Percentiles rank a stretch among this genome's conserved stretches.
Evolutionary conservation across 2,888 invertebrate genomes (phyloP).

Genomic region (Drosophila villosipedis): DNA sequence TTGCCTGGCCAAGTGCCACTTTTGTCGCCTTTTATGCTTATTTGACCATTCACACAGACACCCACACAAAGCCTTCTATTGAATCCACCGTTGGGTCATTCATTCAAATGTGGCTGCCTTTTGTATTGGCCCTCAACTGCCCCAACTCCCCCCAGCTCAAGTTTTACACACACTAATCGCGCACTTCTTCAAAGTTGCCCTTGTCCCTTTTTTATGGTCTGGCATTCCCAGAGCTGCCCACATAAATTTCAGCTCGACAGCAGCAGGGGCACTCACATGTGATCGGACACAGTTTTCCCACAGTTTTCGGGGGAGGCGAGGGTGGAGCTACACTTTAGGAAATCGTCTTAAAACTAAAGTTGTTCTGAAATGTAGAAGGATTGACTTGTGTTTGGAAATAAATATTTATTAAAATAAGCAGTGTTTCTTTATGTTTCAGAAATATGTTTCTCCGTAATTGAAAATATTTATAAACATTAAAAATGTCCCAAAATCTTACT

Average conservation of each 20-base stretch:
- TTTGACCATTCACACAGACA: constrained; percentile 67
- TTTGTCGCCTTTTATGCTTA: constrained; percentile 81
- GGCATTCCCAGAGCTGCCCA: constrained; percentile 48
- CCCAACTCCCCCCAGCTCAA: constrained; percentile 11
- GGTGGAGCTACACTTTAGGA: constrained; percentile 4
- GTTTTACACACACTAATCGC: constrained; percentile 51
- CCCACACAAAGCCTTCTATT: constrained; percentile 27
- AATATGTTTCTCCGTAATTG: background rate
- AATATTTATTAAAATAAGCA: background rate
- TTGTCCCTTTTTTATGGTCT: constrained; percentile 69
- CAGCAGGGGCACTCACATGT: constrained; percentile 52
- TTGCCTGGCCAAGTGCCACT: constrained; percentile 70
- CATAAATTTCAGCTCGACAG: constrained; percentile 64
- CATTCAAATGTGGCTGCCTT: constrained; percentile 67
- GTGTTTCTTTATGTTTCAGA: background rate
- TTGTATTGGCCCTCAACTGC: constrained; percentile 52
- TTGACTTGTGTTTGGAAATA: background rate
- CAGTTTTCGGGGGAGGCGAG: constrained; percentile 26
- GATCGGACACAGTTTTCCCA: constrained; percentile 63
- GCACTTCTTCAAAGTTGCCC: constrained; percentile 53
- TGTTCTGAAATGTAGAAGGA: background rate
- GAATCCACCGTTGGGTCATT: constrained; percentile 42
- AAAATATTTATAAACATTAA: background rate
- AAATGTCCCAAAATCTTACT: rapidly evolving
- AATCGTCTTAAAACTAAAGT: background rate